Percentiles rank a stretch among this genome's conserved stretches.
Conservation (phyloP, 2,888 invertebrate genomes). For the Hydropsyche betteni region DNA sequence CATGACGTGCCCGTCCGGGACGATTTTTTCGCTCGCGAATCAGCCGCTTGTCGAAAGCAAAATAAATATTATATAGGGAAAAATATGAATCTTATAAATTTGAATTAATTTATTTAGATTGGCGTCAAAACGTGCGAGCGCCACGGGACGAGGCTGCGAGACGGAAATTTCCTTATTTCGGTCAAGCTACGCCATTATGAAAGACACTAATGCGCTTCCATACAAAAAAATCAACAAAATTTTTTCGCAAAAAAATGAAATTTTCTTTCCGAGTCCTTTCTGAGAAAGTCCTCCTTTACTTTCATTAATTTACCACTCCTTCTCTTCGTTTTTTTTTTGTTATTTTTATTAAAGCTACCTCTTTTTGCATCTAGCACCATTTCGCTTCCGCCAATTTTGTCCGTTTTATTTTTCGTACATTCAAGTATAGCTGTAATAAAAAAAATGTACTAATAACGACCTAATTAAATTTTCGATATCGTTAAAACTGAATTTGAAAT, state of each 20-base stretch:
- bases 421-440: too few species aligned
- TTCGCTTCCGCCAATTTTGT: constrained; percentile 30
- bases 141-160: neutral
- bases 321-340: constrained; percentile 33
- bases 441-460: too few species aligned
- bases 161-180: constrained; percentile 36
- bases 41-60: too few species aligned
- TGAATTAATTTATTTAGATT: neutral
- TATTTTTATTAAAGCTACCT: constrained; percentile 43
- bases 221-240: constrained; percentile 10
- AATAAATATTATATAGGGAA: too few species aligned
- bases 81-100: too few species aligned
- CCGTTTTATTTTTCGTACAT: constrained; percentile 9
- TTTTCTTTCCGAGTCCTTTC: constrained; percentile 16
- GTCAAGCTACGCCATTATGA: constrained; percentile 43
- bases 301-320: constrained; percentile 33
- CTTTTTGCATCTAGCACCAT: constrained; percentile 41
- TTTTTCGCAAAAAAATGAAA: neutral
- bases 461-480: too few species aligned
- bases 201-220: constrained; percentile 40
- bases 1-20: neutral
- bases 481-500: too few species aligned
- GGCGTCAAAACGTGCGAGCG: neutral
- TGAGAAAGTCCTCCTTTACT: constrained; percentile 28
- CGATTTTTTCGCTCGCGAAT: neutral